Evolutionary conservation across 1,140 invertebrate genomes (phyloP).

Genomic region (Aphelenchoides fujianensis): DNA sequence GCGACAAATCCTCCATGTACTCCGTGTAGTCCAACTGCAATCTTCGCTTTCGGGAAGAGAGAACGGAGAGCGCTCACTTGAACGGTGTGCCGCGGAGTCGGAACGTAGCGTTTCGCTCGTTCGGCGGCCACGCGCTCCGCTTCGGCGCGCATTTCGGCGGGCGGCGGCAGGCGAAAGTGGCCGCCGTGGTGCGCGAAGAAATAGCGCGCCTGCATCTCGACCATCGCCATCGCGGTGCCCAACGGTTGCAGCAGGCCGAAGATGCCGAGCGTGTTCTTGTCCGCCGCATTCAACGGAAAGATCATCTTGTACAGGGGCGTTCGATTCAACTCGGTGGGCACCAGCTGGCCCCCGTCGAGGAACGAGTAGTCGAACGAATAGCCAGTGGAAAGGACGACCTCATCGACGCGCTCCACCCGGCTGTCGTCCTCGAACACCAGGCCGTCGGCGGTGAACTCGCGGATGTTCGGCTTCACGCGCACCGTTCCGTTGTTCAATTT

Average conservation of each 20-base stretch:
- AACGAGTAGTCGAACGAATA: slow-evolving; percentile 62
- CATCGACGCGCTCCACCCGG: slow-evolving; percentile 43
- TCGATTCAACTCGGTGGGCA: slow-evolving; percentile 55
- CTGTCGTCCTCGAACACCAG: slow-evolving; percentile 64
- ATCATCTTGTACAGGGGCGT: slow-evolving; percentile 64
- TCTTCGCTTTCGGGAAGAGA: too few species aligned
- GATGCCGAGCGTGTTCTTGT: slow-evolving; percentile 54
- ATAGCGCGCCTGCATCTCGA: slow-evolving; percentile 48
- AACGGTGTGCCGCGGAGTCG: slow-evolving; percentile 44
- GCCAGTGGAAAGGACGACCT: slow-evolving; percentile 57
- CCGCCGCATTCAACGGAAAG: slow-evolving; percentile 62
- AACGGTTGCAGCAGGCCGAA: slow-evolving; percentile 63
- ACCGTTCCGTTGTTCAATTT: slow-evolving; percentile 61
- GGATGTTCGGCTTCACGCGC: slow-evolving; percentile 63
- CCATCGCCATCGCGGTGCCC: slow-evolving; percentile 47
- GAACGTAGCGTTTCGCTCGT: slow-evolving; percentile 41
- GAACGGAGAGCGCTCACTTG: too few species aligned
- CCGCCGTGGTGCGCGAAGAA: slow-evolving; percentile 37
- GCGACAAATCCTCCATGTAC: slow-evolving; percentile 63
- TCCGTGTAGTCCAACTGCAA: slow-evolving; percentile 44
- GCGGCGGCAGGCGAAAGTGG: slow-evolving; percentile 23
- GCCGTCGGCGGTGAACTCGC: slow-evolving; percentile 60
- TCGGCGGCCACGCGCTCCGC: slow-evolving; percentile 23
- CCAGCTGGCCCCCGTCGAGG: slow-evolving; percentile 37
- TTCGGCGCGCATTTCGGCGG: slow-evolving; percentile 16